These are phyloP conservation scores for Struthidea cinerea DNA, from an alignment of 2,113 vertebrate genomes.

Conservation along the genomic window DNA sequence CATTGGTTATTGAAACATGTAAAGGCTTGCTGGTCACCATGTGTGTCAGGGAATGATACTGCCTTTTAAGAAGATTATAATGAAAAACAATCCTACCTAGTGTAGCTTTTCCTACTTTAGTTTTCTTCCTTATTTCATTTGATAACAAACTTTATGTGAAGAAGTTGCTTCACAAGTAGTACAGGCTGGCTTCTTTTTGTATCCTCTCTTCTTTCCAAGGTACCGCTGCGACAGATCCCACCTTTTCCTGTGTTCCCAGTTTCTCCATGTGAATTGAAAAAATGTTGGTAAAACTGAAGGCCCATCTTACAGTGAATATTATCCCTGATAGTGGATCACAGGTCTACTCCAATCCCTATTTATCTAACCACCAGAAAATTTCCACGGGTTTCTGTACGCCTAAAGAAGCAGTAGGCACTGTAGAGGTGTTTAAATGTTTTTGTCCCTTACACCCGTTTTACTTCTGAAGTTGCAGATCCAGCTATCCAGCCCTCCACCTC, in stretches of 20 bases:
- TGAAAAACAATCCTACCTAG: neutral
- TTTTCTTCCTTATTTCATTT: neutral
- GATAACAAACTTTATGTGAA: neutral
- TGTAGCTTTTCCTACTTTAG: neutral
- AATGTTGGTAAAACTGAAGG: neutral
- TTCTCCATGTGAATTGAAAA: neutral
- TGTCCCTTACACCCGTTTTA: neutral
- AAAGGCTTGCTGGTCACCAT: neutral
- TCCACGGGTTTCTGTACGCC: neutral
- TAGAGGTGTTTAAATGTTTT: neutral
- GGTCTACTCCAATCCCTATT: neutral
- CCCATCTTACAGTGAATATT: neutral
- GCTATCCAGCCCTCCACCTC: neutral
- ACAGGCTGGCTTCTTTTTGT: neutral
- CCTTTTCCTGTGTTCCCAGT: neutral
- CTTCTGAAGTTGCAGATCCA: neutral
- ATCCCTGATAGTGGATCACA: neutral
- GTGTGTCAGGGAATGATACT: neutral
- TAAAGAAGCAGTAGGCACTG: neutral
- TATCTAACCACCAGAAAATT: neutral
- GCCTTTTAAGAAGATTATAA: neutral
- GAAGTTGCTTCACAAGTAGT: neutral
- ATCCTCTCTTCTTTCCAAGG: neutral
- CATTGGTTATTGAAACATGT: neutral
- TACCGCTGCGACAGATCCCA: neutral